Evolutionary conservation across 1,140 invertebrate species (phyloP).

Genomic region (Probaryconus sp.): DNA sequence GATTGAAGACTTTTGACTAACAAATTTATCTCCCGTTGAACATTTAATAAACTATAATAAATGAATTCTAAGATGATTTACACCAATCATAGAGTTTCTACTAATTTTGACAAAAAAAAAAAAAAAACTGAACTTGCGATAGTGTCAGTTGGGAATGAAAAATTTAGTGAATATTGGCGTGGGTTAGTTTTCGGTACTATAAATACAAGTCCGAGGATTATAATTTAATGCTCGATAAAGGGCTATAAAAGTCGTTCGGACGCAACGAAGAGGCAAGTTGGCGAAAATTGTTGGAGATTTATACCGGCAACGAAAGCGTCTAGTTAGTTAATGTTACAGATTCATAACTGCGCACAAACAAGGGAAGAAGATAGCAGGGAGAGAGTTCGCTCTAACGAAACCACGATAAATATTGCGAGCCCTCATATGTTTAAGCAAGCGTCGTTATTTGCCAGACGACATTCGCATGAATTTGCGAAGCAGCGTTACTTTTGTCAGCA

Average conservation of each 20-base stretch:
- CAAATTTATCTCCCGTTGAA: no score
- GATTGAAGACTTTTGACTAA: no score
- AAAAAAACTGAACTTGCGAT: no score
- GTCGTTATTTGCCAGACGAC: constrained; percentile 33
- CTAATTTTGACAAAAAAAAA: no score
- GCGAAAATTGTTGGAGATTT: constrained; percentile 53
- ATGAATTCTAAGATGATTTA: no score
- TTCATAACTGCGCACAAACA: constrained; percentile 64
- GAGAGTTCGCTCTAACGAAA: constrained; percentile 25
- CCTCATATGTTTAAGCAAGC: constrained; percentile 28
- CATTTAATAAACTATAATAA: no score
- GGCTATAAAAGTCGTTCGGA: constrained; percentile 26
- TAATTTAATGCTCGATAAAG: constrained; percentile 34
- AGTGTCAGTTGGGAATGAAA: no score
- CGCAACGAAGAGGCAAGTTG: constrained; percentile 16
- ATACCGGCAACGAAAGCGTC: constrained; percentile 34
- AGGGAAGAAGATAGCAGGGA: constrained; percentile 56
- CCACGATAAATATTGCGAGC: constrained; percentile 67
- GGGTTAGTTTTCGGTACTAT: no score
- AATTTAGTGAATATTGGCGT: no score
- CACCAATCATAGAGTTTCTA: no score
- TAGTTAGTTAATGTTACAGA: constrained; percentile 61
- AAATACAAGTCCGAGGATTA: constrained; percentile 16
- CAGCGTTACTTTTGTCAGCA: constrained; percentile 4
- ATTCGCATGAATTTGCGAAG: constrained; percentile 28